A percentile compares a stretch with the other conserved stretches of the same genome.
phyloP scores from a whole-genome alignment of 2,888 invertebrate species.

The Tetragonisca angustula region DNA sequence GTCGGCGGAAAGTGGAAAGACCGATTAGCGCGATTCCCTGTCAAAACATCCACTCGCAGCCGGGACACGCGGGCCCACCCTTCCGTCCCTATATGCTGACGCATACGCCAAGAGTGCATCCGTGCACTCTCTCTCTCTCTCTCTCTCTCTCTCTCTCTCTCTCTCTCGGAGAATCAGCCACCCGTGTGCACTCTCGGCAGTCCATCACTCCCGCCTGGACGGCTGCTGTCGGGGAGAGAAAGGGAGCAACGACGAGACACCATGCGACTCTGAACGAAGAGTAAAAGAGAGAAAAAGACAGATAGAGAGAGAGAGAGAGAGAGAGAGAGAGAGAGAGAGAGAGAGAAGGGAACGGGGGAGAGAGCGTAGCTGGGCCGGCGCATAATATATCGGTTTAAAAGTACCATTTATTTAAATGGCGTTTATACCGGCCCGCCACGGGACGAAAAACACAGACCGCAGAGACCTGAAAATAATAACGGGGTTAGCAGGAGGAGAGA shows the following conservation, averaged over 20 bases:
- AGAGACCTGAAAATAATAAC: conserved; percentile 80
- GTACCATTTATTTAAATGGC: conserved; percentile 82
- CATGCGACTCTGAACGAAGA: conserved; percentile 6
- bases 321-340: conserved; percentile 38
- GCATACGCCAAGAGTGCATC: conserved; percentile 72
- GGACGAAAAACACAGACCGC: conserved; percentile 77
- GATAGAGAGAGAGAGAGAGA: conserved; percentile 49
- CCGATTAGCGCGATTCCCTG: conserved; percentile 81
- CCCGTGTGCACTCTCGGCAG: conserved; percentile 78
- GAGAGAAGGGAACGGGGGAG: not conserved
- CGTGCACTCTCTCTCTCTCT: conserved; percentile 53
- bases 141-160: too few species aligned
- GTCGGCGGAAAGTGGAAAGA: conserved; percentile 79
- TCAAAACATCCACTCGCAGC: conserved; percentile 78
- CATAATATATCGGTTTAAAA: conserved; percentile 82
- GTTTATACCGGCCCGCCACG: conserved; percentile 75
- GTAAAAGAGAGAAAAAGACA: conserved; percentile 43
- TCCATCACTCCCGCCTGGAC: conserved; percentile 79
- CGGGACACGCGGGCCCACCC: conserved; percentile 50
- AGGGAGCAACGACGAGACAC: conserved; percentile 42
- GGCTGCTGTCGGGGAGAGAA: conserved; percentile 39
- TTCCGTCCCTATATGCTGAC: conserved; percentile 29
- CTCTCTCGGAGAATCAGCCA: conserved; percentile 72
- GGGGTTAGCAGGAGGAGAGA: conserved; percentile 75
- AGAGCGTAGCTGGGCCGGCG: conserved; percentile 56